Evolutionary conservation across 1,140 invertebrate genomes (phyloP).

Genomic region (Bacillus rossius): DNA sequence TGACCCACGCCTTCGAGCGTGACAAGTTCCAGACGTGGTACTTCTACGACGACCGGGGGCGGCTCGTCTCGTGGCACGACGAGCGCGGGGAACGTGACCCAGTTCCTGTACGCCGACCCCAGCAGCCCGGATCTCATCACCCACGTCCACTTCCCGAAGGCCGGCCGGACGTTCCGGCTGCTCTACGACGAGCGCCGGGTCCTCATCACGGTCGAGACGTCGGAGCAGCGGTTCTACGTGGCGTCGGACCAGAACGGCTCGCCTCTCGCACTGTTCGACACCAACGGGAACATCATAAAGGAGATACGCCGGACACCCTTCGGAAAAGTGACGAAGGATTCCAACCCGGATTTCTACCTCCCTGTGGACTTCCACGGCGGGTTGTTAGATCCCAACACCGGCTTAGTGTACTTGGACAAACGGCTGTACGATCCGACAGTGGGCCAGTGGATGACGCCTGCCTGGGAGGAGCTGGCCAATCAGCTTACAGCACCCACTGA

Average conservation of each 20-base stretch:
- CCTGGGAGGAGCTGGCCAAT: conserved; percentile 80
- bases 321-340: conserved; percentile 82
- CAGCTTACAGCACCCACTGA: conserved; percentile 75
- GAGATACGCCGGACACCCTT: conserved; percentile 88
- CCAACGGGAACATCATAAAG: conserved; percentile 85
- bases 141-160: conserved; percentile 87
- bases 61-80: conserved; percentile 80
- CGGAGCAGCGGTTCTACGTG: conserved; percentile 79
- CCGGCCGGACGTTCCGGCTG: conserved; percentile 71
- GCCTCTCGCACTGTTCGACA: conserved; percentile 85
- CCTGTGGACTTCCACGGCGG: conserved; percentile 92
- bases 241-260: conserved; percentile 90
- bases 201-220: conserved; percentile 75
- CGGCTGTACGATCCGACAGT: conserved; percentile 88
- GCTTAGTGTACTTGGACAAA: conserved; percentile 76
- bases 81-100: conserved; percentile 87
- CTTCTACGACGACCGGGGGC: conserved; percentile 83
- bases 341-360: conserved; percentile 86
- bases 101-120: conserved; percentile 92
- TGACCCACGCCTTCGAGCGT: conserved; percentile 83
- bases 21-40: conserved; percentile 92
- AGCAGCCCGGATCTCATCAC: conserved; percentile 72
- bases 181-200: conserved; percentile 80
- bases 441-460: conserved; percentile 92
- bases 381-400: conserved; percentile 63